Conservation (phyloP, 2,888 invertebrate genomes). For the Oscheius sp. region DNA sequence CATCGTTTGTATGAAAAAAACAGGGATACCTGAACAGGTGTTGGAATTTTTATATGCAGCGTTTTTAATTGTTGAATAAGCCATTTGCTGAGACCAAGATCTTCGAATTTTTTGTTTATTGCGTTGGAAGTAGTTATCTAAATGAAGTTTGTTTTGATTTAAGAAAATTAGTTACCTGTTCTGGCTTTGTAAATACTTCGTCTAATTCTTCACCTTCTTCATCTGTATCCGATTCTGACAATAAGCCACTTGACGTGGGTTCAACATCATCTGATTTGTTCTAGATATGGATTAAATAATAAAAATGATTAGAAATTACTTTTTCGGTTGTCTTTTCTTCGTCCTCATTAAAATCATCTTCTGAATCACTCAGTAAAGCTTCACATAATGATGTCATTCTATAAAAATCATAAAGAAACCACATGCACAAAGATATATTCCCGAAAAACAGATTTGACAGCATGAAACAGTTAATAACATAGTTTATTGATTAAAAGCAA, state of each 20-base stretch:
- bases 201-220: conserved; percentile 30
- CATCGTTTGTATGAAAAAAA: no score
- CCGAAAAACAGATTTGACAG: background rate
- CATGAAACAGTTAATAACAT: background rate
- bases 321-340: background rate
- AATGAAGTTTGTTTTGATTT: background rate
- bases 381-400: conserved; percentile 21
- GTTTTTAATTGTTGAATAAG: conserved; percentile 63
- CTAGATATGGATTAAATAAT: conserved; percentile 1
- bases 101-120: conserved; percentile 48
- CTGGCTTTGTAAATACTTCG: conserved; percentile 20
- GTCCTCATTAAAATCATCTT: conserved; percentile 41
- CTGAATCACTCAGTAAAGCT: conserved; percentile 31
- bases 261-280: conserved; percentile 20
- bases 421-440: background rate
- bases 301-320: no score
- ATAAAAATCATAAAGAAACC: no score
- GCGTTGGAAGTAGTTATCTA: conserved; percentile 1
- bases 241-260: background rate
- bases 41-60: conserved; percentile 62
- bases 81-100: conserved; percentile 66
- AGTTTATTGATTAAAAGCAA: conserved; percentile 16
- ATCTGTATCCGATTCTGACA: conserved; percentile 3
- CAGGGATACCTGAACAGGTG: conserved; percentile 69
- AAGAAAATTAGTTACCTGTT: conserved; percentile 3